Conservation (phyloP, 2,797 vertebrate species). For the Chrosomus eos region DNA sequence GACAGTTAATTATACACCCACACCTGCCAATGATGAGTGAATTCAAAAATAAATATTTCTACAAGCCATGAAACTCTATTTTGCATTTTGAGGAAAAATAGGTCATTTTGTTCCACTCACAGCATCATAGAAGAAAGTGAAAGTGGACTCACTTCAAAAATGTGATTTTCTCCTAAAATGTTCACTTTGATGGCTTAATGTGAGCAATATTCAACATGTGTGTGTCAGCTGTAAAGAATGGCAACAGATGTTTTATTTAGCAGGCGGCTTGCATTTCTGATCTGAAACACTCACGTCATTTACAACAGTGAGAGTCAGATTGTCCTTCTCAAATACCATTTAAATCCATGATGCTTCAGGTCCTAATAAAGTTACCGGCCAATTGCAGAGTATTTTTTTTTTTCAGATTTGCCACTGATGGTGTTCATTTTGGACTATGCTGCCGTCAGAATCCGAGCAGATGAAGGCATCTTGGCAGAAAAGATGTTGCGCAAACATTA, state of each 20-base stretch:
- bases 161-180: neutral
- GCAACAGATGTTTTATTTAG: slow-evolving; percentile 12
- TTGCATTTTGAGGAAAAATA: neutral
- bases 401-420: neutral
- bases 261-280: neutral
- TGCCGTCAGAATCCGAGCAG: slow-evolving; percentile 9
- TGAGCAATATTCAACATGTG: slow-evolving; percentile 5
- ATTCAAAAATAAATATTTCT: neutral
- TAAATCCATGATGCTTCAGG: neutral
- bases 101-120: neutral
- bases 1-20: neutral
- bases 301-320: neutral
- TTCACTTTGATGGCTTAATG: slow-evolving; percentile 23
- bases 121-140: neutral
- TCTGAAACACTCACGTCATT: neutral
- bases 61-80: neutral
- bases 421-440: neutral
- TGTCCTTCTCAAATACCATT: neutral
- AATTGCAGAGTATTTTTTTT: neutral
- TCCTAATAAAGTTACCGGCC: neutral
- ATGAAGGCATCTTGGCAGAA: slow-evolving; percentile 11
- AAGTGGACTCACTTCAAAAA: neutral
- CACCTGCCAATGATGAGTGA: neutral
- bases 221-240: slow-evolving; percentile 1
- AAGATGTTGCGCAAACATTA: slow-evolving; percentile 16